Percentiles rank a stretch among this genome's conserved stretches.
Conservation (phyloP, 1,140 invertebrate genomes). For the Hyles vespertilio region DNA sequence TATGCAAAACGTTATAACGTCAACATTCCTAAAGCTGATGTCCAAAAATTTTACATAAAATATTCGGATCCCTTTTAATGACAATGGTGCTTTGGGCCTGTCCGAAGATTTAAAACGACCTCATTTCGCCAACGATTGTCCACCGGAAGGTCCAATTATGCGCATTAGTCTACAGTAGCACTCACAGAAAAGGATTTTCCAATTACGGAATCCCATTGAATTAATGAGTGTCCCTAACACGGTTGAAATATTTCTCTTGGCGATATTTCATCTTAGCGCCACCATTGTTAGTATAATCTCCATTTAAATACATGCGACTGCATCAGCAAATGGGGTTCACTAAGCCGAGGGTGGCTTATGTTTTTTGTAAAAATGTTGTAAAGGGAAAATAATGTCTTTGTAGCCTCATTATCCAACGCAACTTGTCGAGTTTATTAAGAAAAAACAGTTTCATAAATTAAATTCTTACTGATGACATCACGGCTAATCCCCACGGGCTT, state of each 20-base stretch:
- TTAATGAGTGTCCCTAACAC: constrained; percentile 33
- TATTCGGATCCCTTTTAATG: constrained; percentile 11
- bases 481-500: too few relatives aligned
- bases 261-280: constrained; percentile 19
- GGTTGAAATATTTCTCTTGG: constrained; percentile 31
- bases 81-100: constrained; percentile 7
- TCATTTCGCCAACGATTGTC: constrained; percentile 32
- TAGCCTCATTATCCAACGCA: too few relatives aligned
- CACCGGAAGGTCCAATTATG: constrained; percentile 41
- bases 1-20: too few relatives aligned
- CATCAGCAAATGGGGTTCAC: neutral
- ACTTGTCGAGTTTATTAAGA: constrained; percentile 11
- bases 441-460: neutral
- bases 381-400: neutral
- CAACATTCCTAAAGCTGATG: neutral
- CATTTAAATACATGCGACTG: neutral
- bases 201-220: constrained; percentile 40
- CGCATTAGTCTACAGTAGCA: constrained; percentile 30
- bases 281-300: neutral
- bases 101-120: constrained; percentile 23
- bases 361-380: neutral
- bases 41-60: constrained; percentile 14
- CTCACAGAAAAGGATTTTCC: constrained; percentile 44
- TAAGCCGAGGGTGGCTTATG: too few relatives aligned
- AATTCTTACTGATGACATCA: too few relatives aligned